Conservation (phyloP, 1,140 invertebrate genomes). For the Ptiloglossa arizonensis region DNA sequence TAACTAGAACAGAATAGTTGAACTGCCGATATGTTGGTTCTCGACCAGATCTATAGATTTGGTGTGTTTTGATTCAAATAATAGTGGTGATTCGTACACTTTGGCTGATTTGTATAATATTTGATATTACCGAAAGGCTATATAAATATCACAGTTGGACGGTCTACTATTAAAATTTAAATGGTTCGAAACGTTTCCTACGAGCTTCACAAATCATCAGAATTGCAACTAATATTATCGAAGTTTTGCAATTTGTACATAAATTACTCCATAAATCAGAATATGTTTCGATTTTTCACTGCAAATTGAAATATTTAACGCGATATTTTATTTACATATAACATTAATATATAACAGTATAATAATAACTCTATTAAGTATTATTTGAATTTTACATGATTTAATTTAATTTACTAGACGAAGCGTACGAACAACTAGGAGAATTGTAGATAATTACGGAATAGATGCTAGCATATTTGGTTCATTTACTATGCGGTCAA, state of each 20-base stretch:
- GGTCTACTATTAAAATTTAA: slow-evolving; percentile 16
- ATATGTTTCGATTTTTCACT: neutral
- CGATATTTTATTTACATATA: neutral
- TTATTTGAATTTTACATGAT: too few species aligned
- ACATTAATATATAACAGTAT: too few species aligned
- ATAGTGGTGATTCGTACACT: neutral
- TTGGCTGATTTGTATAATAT: slow-evolving; percentile 8
- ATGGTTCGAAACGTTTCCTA: slow-evolving; percentile 14
- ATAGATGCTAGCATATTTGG: slow-evolving; percentile 55
- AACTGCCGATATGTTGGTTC: slow-evolving; percentile 23
- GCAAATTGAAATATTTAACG: neutral
- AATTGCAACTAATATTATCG: neutral
- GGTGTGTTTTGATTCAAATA: neutral
- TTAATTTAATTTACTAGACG: slow-evolving; percentile 34
- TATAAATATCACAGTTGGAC: slow-evolving; percentile 4
- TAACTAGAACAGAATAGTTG: slow-evolving; percentile 30
- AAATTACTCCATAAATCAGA: slow-evolving; percentile 2
- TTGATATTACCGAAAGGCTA: slow-evolving; percentile 13
- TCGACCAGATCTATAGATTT: slow-evolving; percentile 23
- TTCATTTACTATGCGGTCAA: slow-evolving; percentile 65
- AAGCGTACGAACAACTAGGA: slow-evolving; percentile 44
- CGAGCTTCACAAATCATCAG: neutral
- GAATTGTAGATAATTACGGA: slow-evolving; percentile 56
- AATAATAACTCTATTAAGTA: too few species aligned
- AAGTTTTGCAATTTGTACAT: neutral